Percentiles rank a stretch among this genome's conserved stretches.
Evolutionary conservation across 2,888 invertebrate genomes (phyloP).

Genomic region (Parnassius mnemosyne): DNA sequence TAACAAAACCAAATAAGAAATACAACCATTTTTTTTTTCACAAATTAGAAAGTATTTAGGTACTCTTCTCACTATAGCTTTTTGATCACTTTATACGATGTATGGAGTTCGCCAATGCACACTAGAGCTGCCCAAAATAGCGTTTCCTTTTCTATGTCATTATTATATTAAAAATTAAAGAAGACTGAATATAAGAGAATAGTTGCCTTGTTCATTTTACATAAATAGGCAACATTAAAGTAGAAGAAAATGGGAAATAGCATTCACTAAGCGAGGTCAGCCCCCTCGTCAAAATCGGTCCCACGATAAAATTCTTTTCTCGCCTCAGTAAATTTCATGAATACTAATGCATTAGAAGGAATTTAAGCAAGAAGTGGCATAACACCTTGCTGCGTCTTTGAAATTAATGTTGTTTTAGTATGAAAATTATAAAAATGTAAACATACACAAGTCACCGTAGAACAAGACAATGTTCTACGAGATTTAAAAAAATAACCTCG

Average conservation of each 20-base stretch:
- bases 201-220: background rate
- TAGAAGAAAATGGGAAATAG: conserved; percentile 13
- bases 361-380: conserved; percentile 58
- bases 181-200: background rate
- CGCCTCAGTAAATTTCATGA: conserved; percentile 61
- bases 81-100: no score
- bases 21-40: no score
- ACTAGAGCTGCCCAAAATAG: no score
- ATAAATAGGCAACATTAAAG: conserved; percentile 3
- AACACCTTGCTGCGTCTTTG: background rate
- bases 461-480: no score
- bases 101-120: no score
- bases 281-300: conserved; percentile 16
- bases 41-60: no score
- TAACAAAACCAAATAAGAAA: no score
- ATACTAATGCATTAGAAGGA: conserved; percentile 70
- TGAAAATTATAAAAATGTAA: background rate
- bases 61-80: no score
- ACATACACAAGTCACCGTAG: no score
- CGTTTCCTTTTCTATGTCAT: no score
- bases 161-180: no score
- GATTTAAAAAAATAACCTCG: no score
- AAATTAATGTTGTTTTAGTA: background rate
- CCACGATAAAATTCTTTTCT: conserved; percentile 17
- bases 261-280: conserved; percentile 1